Evolutionary conservation across 2,797 vertebrate genomes (phyloP), one percentile per base, ranked within the genome.

Genomic region (Sphaeramia orbicularis): DNA sequence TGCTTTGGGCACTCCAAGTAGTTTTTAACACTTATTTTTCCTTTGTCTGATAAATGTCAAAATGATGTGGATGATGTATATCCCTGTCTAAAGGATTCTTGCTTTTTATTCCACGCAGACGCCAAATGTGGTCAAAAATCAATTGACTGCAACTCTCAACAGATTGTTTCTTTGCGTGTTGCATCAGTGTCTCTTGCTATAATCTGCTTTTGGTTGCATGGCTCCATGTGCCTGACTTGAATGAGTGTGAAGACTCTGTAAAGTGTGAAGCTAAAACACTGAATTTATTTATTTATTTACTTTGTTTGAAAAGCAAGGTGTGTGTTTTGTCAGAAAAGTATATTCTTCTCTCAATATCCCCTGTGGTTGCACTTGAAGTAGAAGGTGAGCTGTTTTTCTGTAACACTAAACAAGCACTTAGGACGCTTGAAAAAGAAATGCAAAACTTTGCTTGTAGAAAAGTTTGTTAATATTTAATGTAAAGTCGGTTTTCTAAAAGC

Each of bases 31-130:
- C 40, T 66, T 54, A 10, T 67, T 81, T 67, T 24, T 19, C 57
- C 24, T 73, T 35, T 80, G 77, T 84, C 74, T 87, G 16, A 55
- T 87, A 72, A 86, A 86, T 89, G 71, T 86, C 84, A 76, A 30
- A 56, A 45, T 63, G 30, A 76, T 84, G 75, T 71, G 32, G 1
- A 35, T 35, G 32, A 35, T 35, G 9, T 35, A 77, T 73, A 55
- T 66, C 32, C 65, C 24, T 67, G 65, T 80, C 63, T 78, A 81
- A 89, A 89, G 82, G 66, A 68, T 83, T 60, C 8, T 86, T 78
- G 65, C 74, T 86, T 91, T 89, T 65, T 30, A 56, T 49, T 51
- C 43, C 68, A 37, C 70, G 60, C 41, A 59, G 67, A 76, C 55
- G 56, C 66, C 54, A 11, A 47, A 60, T 64, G 55, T 69, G 55